Evolutionary conservation across 2,113 vertebrate genomes (phyloP), one percentile per base, ranked within the genome.

Genomic region (Syngnathoides biaculeatus): DNA sequence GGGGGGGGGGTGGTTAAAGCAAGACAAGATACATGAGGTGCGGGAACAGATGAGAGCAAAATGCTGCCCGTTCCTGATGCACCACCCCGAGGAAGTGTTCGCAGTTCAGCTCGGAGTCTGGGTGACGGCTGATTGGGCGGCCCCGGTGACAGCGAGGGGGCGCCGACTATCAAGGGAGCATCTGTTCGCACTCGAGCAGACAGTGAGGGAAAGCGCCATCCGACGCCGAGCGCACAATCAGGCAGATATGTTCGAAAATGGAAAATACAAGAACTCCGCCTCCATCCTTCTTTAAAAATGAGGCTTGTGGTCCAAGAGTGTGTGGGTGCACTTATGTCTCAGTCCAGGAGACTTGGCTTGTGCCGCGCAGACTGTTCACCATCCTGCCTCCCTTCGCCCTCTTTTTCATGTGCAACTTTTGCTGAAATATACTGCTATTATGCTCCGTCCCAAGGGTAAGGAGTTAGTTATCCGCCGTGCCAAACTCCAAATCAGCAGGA

Each of bases 111-210:
- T 93, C 90, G 89, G 92, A 93, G 94, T 93, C 91, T 84, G 86
- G 91, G 89, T 93, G 94, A 93, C 93, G 94, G 92, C 92, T 94
- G 93, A 96, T 94, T 94, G 95, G 94, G 93, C 92, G 93, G 90
- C 86, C 87, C 90, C 93, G 89, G 92, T 94, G 93, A 93, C 92
- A 93, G 92, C 75, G 86, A 90, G 92, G 91, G 92, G 92, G 88
- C 90, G 92, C 90, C 87, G 78, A 82, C 84, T 83, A 89, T 86
- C 82, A 84, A 86, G 89, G 88, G 84, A 89, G 83, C 84, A 90
- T 92, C 89, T 90, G 88, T 83, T 90, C 88, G 74, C 73, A 79
- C 77, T 74, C 79, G 77, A 84, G 80, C 79, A 83, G 80, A 86
- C 81, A 78, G 83, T 71, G 72, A 65, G 72, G 73, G 77, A 69